Evolutionary conservation across 2,113 vertebrate genomes (phyloP).

Genomic region (human (Homo sapiens)): DNA sequence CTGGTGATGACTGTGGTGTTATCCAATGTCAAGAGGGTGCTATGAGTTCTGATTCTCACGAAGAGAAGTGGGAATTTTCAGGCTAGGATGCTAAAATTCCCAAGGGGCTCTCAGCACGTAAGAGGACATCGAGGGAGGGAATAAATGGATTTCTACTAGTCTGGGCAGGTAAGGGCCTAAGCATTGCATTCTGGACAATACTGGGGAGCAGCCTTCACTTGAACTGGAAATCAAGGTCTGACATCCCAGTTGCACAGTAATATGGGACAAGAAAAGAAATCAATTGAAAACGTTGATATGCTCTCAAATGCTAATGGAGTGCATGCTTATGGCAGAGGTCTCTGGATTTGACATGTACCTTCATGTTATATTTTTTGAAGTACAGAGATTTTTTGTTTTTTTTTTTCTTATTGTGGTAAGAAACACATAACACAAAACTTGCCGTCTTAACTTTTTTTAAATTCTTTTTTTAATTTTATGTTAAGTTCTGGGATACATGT

Average conservation of each 20-base stretch:
- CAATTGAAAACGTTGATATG: not conserved
- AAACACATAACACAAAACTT: not conserved
- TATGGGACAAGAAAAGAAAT: not conserved
- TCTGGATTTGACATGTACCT: not conserved
- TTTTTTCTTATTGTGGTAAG: not conserved
- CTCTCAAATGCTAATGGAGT: not conserved
- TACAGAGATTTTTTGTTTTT: not conserved
- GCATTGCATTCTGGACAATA: not conserved
- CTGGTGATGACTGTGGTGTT: not conserved
- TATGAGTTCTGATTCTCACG: slow-evolving; percentile 13
- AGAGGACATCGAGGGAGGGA: not conserved
- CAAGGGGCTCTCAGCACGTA: not conserved
- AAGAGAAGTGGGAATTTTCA: not conserved
- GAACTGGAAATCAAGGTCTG: not conserved
- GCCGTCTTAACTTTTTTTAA: not conserved
- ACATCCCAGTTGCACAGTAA: not conserved
- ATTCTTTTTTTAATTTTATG: too few relatives aligned
- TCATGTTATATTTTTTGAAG: not conserved
- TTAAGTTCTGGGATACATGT: too few relatives aligned
- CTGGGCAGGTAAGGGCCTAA: not conserved
- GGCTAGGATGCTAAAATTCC: not conserved
- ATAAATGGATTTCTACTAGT: not conserved
- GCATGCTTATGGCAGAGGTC: not conserved
- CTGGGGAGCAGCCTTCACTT: not conserved
- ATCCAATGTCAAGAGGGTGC: not conserved